Conservation (phyloP, 1,140 invertebrate genomes). For the Drosophila mauritiana region DNA sequence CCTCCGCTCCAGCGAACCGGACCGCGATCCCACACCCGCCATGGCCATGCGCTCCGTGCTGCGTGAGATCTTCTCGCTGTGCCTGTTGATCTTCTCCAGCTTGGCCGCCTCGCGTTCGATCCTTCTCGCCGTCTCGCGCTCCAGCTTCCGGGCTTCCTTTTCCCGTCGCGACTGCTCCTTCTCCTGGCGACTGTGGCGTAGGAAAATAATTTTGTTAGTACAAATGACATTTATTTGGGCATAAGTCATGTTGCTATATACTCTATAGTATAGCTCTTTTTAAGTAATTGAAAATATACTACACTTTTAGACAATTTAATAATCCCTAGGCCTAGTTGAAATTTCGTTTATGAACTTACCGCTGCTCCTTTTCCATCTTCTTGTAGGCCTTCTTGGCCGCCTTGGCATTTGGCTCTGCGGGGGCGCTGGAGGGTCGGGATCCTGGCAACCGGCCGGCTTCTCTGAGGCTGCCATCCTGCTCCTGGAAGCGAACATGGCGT, state of each 20-base stretch:
- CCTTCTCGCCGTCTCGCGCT: slow-evolving; percentile 75
- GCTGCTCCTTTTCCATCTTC: slow-evolving; percentile 83
- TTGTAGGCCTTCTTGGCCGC: slow-evolving; percentile 81
- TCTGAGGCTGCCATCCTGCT: slow-evolving; percentile 72
- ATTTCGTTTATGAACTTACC: slow-evolving; percentile 44
- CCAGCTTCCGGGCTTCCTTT: slow-evolving; percentile 81
- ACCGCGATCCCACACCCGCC: slow-evolving; percentile 61
- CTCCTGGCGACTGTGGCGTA: slow-evolving; percentile 63
- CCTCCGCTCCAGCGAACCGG: slow-evolving; percentile 86
- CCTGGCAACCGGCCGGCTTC: slow-evolving; percentile 52
- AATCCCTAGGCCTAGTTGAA: too few species aligned
- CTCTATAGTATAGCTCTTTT: background rate
- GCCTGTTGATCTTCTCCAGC: slow-evolving; percentile 81
- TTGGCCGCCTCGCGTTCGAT: slow-evolving; percentile 81
- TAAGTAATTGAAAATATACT: too few species aligned
- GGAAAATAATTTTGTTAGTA: background rate
- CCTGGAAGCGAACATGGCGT: slow-evolving; percentile 81
- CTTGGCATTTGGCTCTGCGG: slow-evolving; percentile 82
- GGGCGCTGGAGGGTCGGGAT: slow-evolving; percentile 79
- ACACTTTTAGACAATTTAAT: too few species aligned
- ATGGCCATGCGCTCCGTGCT: slow-evolving; percentile 80
- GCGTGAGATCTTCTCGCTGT: slow-evolving; percentile 83
- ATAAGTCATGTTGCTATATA: background rate
- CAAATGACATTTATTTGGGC: background rate
- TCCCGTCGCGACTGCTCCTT: slow-evolving; percentile 79